Base-by-base conservation (phyloP, 2,888 invertebrate genomes). In the Falcaria lacertinaria region DNA sequence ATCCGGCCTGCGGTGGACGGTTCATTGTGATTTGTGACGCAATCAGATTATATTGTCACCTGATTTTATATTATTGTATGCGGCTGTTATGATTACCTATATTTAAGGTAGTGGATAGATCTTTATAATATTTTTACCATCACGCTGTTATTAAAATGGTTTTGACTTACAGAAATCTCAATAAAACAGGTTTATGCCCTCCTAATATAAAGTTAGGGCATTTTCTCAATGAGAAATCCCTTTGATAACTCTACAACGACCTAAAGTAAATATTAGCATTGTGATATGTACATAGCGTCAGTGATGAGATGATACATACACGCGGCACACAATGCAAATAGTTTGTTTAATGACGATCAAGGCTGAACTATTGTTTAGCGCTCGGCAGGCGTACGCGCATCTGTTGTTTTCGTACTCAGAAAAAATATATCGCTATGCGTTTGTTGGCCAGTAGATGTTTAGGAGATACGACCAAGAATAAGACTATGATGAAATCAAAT, bases 1-100 rank as follows among this genome's bases (percentile, higher is more conserved):
- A 38, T 52, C 48, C 51, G 47, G 22, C 14, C 8, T 17, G 36
- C 14, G 25, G 25, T 37, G 37, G 22, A 37, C 34, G 42, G 17
- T 34, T 38, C 19, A 37, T 37, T 11, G 15, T 34, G 34, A 38
- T 28, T 28, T 43, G 33, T 36, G 25, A 22, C 19, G 25, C 15
- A 2, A 7, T 11, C 11, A 7, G 8, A 0, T 28, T 11, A 28
- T 28, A 28, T 28, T 28, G 7, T 28, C 28, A 28, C 28, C 28
- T 28, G 28, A 3, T 2, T 11, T 11, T 11, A 28, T 28, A 11
- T 7, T 3, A 28, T 2, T 11, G 28, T 4, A 5, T 2, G 19
- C 3, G 5, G 2, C 5, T 19, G 2, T 19, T 19, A 4, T 19
- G 19, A 4, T 19, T 19, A 2, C 19, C n/a, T n/a, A n/a, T n/a